A percentile compares a stretch with the other conserved stretches of the same genome.
phyloP scores from a whole-genome alignment of 2,113 vertebrate species.

The Oncorhynchus mykiss region DNA sequence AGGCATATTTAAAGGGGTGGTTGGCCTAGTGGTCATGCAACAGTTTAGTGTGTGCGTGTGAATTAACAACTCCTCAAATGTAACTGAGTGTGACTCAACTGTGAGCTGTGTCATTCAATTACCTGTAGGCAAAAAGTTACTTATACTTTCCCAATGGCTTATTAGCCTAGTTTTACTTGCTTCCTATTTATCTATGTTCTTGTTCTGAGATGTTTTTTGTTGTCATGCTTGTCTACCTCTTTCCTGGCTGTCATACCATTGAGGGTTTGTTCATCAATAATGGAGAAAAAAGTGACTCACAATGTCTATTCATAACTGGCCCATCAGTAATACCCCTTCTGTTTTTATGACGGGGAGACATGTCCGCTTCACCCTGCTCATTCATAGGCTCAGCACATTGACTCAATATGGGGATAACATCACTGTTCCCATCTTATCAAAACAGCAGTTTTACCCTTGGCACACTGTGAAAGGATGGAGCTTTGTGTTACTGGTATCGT shows the following conservation, averaged over 20 bases:
- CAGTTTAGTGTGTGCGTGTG: not conserved
- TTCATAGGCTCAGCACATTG: not conserved
- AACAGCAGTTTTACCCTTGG: slow-evolving; percentile 45
- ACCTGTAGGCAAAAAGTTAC: no score
- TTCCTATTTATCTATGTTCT: no score
- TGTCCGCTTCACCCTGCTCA: not conserved
- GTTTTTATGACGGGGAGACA: no score
- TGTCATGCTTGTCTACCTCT: no score
- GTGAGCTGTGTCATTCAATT: no score
- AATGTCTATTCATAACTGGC: not conserved
- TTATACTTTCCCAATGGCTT: no score
- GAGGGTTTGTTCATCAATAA: no score
- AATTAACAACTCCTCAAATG: not conserved
- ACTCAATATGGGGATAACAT: slow-evolving; percentile 24
- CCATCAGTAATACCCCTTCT: no score
- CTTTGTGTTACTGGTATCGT: slow-evolving; percentile 4
- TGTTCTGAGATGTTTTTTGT: not conserved
- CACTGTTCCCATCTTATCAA: slow-evolving; percentile 43
- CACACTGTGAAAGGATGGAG: slow-evolving; percentile 43
- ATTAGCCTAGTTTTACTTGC: no score
- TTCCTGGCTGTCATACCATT: no score
- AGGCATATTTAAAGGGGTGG: no score
- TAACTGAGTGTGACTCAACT: slow-evolving; percentile 9
- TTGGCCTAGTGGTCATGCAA: slow-evolving; percentile 5
- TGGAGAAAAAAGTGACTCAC: no score